Evolutionary conservation across 2,797 vertebrate genomes (phyloP).

Genomic region (Pelodytes ibericus): DNA sequence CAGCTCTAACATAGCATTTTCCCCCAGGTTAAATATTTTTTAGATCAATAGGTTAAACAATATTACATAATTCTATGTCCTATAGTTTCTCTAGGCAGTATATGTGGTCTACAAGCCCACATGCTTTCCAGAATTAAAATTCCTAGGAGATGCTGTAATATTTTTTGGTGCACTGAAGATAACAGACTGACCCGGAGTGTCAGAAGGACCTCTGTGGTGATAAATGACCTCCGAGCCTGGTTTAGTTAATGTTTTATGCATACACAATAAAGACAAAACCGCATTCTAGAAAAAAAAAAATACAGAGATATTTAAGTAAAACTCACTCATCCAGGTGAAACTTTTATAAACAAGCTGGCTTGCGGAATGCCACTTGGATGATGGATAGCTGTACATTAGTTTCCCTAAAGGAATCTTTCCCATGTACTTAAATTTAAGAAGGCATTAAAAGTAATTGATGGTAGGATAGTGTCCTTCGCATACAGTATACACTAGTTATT

Average conservation of each 20-base stretch:
- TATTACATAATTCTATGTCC: too few relatives aligned
- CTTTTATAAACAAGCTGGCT: conserved; percentile 64
- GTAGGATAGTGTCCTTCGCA: conserved; percentile 53
- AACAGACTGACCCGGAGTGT: conserved; percentile 32
- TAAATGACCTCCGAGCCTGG: conserved; percentile 56
- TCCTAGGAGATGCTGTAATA: not conserved
- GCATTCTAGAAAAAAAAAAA: conserved; percentile 61
- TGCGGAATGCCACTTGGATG: conserved; percentile 53
- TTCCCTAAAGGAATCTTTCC: conserved; percentile 62
- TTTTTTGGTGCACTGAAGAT: not conserved
- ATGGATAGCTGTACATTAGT: conserved; percentile 61
- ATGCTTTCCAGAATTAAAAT: conserved; percentile 10
- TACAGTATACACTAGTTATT: conserved; percentile 59
- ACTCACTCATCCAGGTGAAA: conserved; percentile 57
- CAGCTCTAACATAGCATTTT: too few relatives aligned
- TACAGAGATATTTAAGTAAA: conserved; percentile 74
- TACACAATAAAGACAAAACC: conserved; percentile 75
- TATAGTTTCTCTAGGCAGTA: too few relatives aligned
- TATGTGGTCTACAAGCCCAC: too few relatives aligned
- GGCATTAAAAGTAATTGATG: conserved; percentile 58
- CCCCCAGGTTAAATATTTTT: too few relatives aligned
- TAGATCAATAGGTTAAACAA: too few relatives aligned
- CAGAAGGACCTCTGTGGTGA: conserved; percentile 43
- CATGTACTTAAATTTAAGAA: conserved; percentile 56
- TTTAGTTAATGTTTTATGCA: conserved; percentile 68